A percentile compares a stretch with the other conserved stretches of the same genome.
Conservation (phyloP, 2,797 vertebrate genomes). For the Alfaro cultratus region DNA sequence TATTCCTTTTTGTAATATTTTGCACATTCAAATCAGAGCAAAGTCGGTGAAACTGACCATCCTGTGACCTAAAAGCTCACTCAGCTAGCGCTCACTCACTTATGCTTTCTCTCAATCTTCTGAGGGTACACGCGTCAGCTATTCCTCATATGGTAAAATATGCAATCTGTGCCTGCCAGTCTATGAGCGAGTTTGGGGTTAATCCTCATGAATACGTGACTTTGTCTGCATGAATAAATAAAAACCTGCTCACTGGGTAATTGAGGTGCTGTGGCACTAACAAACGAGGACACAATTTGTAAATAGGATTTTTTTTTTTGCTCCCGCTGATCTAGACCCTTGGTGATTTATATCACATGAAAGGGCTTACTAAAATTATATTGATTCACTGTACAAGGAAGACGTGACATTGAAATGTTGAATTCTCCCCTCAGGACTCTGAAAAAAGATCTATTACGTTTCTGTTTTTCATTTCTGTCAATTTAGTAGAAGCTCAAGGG, state of each 20-base stretch:
- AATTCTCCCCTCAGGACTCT: constrained; percentile 40
- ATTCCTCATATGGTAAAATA: constrained; percentile 83
- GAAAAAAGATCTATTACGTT: constrained; percentile 38
- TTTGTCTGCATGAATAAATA: constrained; percentile 89
- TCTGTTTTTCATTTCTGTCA: constrained; percentile 44
- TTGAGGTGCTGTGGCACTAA: constrained; percentile 84
- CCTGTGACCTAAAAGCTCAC: constrained; percentile 74
- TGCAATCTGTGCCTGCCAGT: constrained; percentile 85
- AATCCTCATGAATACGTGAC: constrained; percentile 89
- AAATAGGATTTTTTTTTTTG: constrained; percentile 77
- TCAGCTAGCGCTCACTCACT: constrained; percentile 64
- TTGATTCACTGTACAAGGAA: constrained; percentile 48
- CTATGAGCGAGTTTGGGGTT: constrained; percentile 82
- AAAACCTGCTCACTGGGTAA: constrained; percentile 85
- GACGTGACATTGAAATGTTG: constrained; percentile 58
- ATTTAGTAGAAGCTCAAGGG: constrained; percentile 35
- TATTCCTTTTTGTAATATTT: constrained; percentile 64
- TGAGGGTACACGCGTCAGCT: constrained; percentile 80
- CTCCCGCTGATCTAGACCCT: constrained; percentile 57
- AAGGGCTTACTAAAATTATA: constrained; percentile 73
- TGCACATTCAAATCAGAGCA: constrained; percentile 68
- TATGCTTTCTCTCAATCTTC: constrained; percentile 74
- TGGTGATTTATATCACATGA: constrained; percentile 77
- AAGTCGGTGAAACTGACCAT: constrained; percentile 77
- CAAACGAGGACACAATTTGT: constrained; percentile 84